phyloP scores from a whole-genome alignment of 2,888 invertebrate genomes.

The Lasioglossum lativentre region DNA sequence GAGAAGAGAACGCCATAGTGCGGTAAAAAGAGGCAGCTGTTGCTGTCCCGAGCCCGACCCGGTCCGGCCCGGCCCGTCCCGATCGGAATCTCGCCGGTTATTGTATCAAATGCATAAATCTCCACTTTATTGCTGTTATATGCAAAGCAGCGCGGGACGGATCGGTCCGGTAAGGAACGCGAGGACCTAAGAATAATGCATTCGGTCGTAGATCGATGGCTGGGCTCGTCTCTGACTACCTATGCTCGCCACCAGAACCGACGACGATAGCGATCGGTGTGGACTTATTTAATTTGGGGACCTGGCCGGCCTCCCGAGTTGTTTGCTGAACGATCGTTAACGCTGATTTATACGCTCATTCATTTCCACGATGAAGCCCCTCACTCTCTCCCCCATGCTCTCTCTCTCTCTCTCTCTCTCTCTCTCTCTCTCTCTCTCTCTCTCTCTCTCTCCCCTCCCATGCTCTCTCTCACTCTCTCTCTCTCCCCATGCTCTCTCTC shows the following conservation, averaged over 20 bases:
- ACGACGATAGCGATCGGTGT: constrained; percentile 66
- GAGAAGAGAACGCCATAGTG: not conserved
- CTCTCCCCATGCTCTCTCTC: not conserved
- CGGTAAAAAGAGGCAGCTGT: constrained; percentile 52
- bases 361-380: constrained; percentile 67
- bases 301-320: constrained; percentile 60
- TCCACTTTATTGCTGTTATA: constrained; percentile 76
- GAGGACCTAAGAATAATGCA: constrained; percentile 62
- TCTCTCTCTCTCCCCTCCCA: constrained; percentile 21
- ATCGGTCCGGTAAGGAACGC: constrained; percentile 48
- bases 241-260: constrained; percentile 1
- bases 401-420: not conserved
- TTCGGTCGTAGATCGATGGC: constrained; percentile 63
- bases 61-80: constrained; percentile 31
- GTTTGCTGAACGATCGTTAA: constrained; percentile 75
- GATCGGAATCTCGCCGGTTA: constrained; percentile 66
- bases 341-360: constrained; percentile 76
- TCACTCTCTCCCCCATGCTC: constrained; percentile 5
- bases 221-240: constrained; percentile 6
- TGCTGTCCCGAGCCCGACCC: constrained; percentile 29
- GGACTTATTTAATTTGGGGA: constrained; percentile 73
- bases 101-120: constrained; percentile 76
- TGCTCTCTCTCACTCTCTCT: not conserved
- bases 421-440: not conserved
- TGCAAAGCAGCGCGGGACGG: constrained; percentile 71